Percentiles rank a stretch among this genome's conserved stretches.
Conservation (phyloP, 2,888 invertebrate genomes). For the Bedellia somnulentella region DNA sequence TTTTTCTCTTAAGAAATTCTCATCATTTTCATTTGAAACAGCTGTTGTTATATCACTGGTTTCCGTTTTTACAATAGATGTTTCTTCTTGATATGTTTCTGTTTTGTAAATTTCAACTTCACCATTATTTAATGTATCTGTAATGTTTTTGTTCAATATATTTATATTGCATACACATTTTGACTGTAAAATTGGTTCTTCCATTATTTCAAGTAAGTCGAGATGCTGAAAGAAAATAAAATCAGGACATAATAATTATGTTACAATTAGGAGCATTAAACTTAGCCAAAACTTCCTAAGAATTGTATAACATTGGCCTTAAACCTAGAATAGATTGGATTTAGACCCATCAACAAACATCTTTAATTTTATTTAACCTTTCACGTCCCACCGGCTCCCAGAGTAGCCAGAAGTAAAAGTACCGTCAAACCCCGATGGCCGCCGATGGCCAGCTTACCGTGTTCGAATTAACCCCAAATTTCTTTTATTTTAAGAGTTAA, state of each 20-base stretch:
- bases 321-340: too few species aligned
- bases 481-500: too few species aligned
- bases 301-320: too few species aligned
- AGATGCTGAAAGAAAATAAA: background rate
- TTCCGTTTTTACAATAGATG: conserved; percentile 1
- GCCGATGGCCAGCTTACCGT: too few species aligned
- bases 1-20: too few species aligned
- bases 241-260: background rate
- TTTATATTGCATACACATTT: background rate
- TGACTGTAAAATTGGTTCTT: background rate
- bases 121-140: background rate
- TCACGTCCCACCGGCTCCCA: too few species aligned
- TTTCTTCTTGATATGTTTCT: background rate
- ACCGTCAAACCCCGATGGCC: too few species aligned
- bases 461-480: too few species aligned
- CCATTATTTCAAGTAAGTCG: background rate
- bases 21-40: too few species aligned
- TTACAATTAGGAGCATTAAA: background rate
- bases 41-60: conserved; percentile 1
- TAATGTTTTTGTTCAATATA: background rate
- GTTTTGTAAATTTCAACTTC: background rate
- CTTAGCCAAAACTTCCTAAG: conserved; percentile 1
- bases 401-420: too few species aligned
- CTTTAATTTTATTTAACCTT: too few species aligned
- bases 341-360: too few species aligned